Evolutionary conservation across 2,113 vertebrate species (phyloP).

Genomic region (Litocranius walleri): DNA sequence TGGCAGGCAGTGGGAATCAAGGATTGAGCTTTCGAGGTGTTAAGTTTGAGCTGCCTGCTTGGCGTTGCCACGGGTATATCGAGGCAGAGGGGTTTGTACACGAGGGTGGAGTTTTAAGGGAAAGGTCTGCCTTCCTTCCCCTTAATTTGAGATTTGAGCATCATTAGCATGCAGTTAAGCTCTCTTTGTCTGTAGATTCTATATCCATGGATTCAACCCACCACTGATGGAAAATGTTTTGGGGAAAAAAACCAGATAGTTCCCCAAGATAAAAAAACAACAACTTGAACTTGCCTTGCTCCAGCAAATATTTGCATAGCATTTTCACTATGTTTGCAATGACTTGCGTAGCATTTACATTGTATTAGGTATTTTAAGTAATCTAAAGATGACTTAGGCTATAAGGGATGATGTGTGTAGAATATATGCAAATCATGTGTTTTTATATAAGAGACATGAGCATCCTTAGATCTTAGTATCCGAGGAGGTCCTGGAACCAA

Average conservation of each 20-base stretch:
- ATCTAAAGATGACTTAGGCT: background rate
- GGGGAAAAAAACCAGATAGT: background rate
- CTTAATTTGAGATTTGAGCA: background rate
- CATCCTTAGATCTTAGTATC: background rate
- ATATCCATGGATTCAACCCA: background rate
- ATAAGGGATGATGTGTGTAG: background rate
- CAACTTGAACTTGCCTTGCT: background rate
- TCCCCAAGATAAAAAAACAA: background rate
- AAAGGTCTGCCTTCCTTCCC: background rate
- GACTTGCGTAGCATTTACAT: background rate
- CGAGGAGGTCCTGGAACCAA: accelerated
- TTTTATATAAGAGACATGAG: background rate
- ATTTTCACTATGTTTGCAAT: background rate
- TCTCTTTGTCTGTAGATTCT: background rate
- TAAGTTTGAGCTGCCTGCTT: background rate
- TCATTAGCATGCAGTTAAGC: background rate
- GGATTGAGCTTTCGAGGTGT: background rate
- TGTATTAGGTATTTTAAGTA: background rate
- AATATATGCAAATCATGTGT: background rate
- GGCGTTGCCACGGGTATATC: background rate
- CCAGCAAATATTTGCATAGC: background rate
- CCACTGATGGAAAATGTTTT: background rate
- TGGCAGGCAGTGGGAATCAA: background rate
- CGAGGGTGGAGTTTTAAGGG: background rate
- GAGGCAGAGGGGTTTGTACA: background rate